Percentiles rank a stretch among this genome's conserved stretches.
Evolutionary conservation across 2,888 invertebrate species (phyloP).

Genomic region (Unio delphinus): DNA sequence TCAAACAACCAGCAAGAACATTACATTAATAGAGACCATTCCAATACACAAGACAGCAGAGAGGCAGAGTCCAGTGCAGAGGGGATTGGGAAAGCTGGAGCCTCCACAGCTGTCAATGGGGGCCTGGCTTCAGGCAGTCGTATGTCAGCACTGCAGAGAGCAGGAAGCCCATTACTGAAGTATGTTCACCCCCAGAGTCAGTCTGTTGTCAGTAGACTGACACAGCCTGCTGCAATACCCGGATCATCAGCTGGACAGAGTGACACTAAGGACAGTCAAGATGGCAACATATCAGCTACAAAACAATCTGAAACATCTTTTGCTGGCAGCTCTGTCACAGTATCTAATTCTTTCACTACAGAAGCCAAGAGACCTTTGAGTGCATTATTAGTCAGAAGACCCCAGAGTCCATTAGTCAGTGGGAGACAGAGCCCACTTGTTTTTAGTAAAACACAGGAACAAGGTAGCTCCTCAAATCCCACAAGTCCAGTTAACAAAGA

Average conservation of each 20-base stretch:
- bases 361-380: conserved; percentile 2
- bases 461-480: conserved; percentile 12
- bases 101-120: conserved; percentile 6
- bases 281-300: not conserved
- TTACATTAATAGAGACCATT: not conserved
- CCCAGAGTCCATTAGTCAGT: conserved; percentile 18
- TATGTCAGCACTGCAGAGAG: conserved; percentile 35
- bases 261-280: conserved; percentile 12
- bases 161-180: conserved; percentile 34
- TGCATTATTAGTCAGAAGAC: conserved; percentile 28
- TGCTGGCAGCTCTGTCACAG: too few relatives aligned
- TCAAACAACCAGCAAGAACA: not conserved
- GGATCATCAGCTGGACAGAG: not conserved
- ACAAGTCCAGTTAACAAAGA: conserved; percentile 12
- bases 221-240: conserved; percentile 5
- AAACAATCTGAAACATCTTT: not conserved
- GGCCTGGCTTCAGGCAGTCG: conserved; percentile 27
- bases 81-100: not conserved
- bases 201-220: conserved; percentile 24
- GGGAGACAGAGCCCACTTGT: too few relatives aligned
- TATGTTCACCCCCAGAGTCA: conserved; percentile 29
- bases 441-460: too few relatives aligned
- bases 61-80: not conserved
- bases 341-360: too few relatives aligned
- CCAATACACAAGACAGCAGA: not conserved